Evolutionary conservation across 2,797 vertebrate species (phyloP), one percentile per base, ranked within the genome.

Genomic region (Pipistrellus kuhlii): DNA sequence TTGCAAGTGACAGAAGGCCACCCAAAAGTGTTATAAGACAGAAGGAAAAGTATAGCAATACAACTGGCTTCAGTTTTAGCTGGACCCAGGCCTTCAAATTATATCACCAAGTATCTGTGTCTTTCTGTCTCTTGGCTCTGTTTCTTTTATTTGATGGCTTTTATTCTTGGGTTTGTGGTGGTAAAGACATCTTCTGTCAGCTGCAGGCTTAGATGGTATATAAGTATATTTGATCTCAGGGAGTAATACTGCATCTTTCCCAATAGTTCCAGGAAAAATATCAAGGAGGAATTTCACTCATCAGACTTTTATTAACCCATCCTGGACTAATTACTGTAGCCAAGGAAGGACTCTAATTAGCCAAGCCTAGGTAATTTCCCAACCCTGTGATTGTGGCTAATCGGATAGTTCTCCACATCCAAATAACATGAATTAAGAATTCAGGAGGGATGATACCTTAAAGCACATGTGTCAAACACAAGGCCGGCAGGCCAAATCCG

Each of bases 351-450:
- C 55, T 92, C 53, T 57, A 17, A 46, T 66, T 68, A 68, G 57
- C n/a, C 35, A 85, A 23, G n/a, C 32, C 5, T 57, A 66, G 17
- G 13, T 66, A 41, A 92, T 94, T 85, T 93, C 32, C 27, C 12
- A 88, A 85, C 4, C 7, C 57, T 81, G 6, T 85, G 8, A 73
- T 66, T 44, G 8, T 88, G 59, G 59, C 53, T 71, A 88, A 88
- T 38, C 9, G 7, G 25, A 91, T 88, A 44, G 38, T 62, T 85
- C 51, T 89, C 73, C 38, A 25, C 81, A 82, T 59, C 27, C 30
- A 51, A 71, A 92, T 90, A 35, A 90, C 77, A 87, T 78, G 38
- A 87, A 87, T 69, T 89, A 35, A 71, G 83, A 89, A 90, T 72
- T 86, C 81, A 46, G 64, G 38, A 94, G 38, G 35, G 30, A 68